phyloP scores from a whole-genome alignment of 2,797 vertebrate species.

The Myoxocephalus aenaeus region DNA sequence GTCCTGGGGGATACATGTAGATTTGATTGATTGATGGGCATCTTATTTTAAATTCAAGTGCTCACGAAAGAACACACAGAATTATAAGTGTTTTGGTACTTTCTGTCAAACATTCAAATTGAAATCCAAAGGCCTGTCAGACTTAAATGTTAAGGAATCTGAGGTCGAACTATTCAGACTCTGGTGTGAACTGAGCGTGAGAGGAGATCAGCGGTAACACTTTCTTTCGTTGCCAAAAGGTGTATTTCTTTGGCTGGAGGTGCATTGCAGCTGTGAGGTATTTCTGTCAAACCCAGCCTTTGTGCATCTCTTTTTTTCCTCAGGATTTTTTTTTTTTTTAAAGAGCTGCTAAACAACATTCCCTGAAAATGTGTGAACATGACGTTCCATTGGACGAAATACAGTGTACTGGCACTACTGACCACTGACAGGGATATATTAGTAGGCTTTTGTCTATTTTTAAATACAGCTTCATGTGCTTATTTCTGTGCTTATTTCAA shows the following conservation, averaged over 20 bases:
- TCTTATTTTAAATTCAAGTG: slow-evolving; percentile 26
- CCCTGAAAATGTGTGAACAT: background rate
- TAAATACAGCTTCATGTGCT: background rate
- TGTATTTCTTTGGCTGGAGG: slow-evolving; percentile 22
- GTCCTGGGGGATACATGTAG: slow-evolving; percentile 3
- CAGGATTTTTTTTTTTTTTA: no score
- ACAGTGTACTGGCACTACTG: background rate
- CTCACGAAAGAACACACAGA: background rate
- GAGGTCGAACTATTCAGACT: slow-evolving; percentile 3
- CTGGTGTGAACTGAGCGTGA: background rate
- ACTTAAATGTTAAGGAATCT: background rate
- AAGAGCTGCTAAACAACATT: background rate
- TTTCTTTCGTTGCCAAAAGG: slow-evolving; percentile 2
- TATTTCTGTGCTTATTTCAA: background rate
- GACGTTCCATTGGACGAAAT: background rate
- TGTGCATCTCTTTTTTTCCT: background rate
- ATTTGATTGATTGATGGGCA: slow-evolving; percentile 18
- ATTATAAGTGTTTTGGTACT: slow-evolving; percentile 20
- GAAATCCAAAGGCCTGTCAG: slow-evolving; percentile 46
- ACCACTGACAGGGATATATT: background rate
- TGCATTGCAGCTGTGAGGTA: slow-evolving; percentile 18
- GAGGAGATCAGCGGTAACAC: slow-evolving; percentile 12
- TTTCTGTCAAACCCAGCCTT: slow-evolving; percentile 31
- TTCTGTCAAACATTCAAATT: slow-evolving; percentile 39
- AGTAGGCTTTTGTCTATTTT: background rate